Percentiles rank a stretch among this genome's conserved stretches.
Evolutionary conservation across 2,797 vertebrate genomes (phyloP).

Genomic region (Leuciscus waleckii): DNA sequence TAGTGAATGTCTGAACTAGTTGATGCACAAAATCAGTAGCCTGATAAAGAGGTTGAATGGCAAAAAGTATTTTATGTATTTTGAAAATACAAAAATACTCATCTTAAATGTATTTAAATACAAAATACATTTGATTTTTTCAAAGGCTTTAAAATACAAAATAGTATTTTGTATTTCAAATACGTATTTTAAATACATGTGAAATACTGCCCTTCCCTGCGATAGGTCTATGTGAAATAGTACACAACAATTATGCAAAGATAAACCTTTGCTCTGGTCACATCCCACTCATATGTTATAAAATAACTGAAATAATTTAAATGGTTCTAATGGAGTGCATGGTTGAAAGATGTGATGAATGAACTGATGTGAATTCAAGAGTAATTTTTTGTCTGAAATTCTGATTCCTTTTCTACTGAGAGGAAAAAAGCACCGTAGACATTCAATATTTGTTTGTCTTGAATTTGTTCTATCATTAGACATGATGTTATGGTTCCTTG

Average conservation of each 20-base stretch:
- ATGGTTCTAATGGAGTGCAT: background rate
- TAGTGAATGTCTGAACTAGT: no score
- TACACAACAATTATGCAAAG: background rate
- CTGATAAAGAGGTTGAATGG: no score
- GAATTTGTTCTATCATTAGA: background rate
- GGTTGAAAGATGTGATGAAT: background rate
- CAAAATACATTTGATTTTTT: no score
- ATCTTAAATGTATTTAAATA: no score
- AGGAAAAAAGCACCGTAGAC: background rate
- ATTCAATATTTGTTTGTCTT: background rate
- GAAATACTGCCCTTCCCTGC: no score
- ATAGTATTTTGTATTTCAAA: no score
- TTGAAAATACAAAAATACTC: no score
- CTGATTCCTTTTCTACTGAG: background rate
- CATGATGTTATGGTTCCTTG: background rate
- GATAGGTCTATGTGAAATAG: background rate
- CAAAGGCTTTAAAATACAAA: no score
- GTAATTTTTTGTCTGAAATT: background rate
- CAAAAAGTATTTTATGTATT: no score
- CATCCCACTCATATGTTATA: background rate
- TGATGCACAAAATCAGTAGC: no score
- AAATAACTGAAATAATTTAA: background rate
- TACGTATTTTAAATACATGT: no score
- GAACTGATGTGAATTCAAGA: background rate
- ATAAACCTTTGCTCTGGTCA: conserved; percentile 3